Percentiles rank a stretch among this genome's conserved stretches.
Evolutionary conservation across 2,888 invertebrate genomes (phyloP).

Genomic region (Pasiphila rectangulata): DNA sequence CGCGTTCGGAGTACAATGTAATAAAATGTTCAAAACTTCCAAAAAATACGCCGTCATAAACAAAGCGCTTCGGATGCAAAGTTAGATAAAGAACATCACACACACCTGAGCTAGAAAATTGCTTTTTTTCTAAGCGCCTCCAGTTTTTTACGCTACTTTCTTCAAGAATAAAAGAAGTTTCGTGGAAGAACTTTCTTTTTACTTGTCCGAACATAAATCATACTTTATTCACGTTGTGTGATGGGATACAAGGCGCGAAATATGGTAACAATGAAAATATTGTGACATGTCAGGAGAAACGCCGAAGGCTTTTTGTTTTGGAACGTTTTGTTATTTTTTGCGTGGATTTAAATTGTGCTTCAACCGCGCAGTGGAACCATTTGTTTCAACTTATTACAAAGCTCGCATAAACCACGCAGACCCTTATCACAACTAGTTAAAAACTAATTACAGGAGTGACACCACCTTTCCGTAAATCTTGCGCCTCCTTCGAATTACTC

Average conservation of each 20-base stretch:
- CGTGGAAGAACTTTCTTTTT: constrained; percentile 72
- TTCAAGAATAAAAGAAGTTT: constrained; percentile 78
- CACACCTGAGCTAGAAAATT: constrained; percentile 82
- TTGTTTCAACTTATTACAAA: constrained; percentile 67
- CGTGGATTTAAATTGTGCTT: constrained; percentile 15
- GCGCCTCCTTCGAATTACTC: constrained; percentile 76
- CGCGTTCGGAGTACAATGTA: constrained; percentile 65
- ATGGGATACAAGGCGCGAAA: constrained; percentile 61
- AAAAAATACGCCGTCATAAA: constrained; percentile 78
- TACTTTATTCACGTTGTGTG: constrained; percentile 57
- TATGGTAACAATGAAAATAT: constrained; percentile 72
- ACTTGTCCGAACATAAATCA: constrained; percentile 65
- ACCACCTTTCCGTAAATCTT: constrained; percentile 79
- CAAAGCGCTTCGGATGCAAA: constrained; percentile 79
- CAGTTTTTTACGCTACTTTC: constrained; percentile 80
- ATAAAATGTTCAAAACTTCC: constrained; percentile 78
- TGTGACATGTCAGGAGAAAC: constrained; percentile 65
- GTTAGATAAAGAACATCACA: constrained; percentile 81
- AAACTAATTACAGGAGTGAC: constrained; percentile 81
- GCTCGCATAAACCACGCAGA: constrained; percentile 67
- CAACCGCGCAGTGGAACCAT: constrained; percentile 42
- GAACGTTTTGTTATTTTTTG: constrained; percentile 33
- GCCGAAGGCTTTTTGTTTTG: constrained; percentile 51
- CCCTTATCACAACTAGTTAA: constrained; percentile 82
- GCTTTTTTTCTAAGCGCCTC: constrained; percentile 79